Percentiles rank a stretch among this genome's conserved stretches.
phyloP scores from a whole-genome alignment of 2,888 invertebrate species.

The Andrena praecox region DNA sequence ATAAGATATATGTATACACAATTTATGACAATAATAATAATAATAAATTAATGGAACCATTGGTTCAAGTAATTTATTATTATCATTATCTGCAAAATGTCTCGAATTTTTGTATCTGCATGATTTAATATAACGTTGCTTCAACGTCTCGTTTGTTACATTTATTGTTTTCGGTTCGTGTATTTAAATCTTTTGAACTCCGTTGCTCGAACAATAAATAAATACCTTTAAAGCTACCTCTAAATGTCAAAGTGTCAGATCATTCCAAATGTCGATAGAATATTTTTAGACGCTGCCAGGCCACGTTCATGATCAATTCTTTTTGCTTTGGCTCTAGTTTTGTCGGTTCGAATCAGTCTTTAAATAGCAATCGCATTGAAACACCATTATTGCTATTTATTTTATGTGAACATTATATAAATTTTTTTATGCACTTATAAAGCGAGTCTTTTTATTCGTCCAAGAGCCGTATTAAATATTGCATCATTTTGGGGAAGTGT shows the following conservation, averaged over 20 bases:
- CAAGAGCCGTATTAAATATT: constrained; percentile 4
- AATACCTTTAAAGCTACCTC: constrained; percentile 41
- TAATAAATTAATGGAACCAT: neutral
- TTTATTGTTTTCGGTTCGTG: neutral
- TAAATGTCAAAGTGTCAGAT: constrained; percentile 80
- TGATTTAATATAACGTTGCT: constrained; percentile 7
- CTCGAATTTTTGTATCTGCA: neutral
- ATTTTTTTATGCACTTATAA: neutral
- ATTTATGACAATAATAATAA: neutral
- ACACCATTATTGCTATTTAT: constrained; percentile 7
- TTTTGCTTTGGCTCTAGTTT: constrained; percentile 46
- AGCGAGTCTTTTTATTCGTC: neutral
- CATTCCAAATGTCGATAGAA: constrained; percentile 76
- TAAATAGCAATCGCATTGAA: constrained; percentile 22
- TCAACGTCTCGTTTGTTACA: neutral
- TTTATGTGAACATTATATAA: constrained; percentile 4
- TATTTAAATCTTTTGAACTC: constrained; percentile 8
- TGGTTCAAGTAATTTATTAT: neutral
- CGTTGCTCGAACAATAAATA: constrained; percentile 36
- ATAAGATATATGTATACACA: neutral
- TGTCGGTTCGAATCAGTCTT: constrained; percentile 2
- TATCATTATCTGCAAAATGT: constrained; percentile 11
- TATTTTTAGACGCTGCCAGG: constrained; percentile 78
- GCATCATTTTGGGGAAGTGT: neutral
- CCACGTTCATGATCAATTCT: constrained; percentile 76